Base-by-base conservation (phyloP, 2,888 invertebrate genomes). In the Macrophya alboannulata region DNA sequence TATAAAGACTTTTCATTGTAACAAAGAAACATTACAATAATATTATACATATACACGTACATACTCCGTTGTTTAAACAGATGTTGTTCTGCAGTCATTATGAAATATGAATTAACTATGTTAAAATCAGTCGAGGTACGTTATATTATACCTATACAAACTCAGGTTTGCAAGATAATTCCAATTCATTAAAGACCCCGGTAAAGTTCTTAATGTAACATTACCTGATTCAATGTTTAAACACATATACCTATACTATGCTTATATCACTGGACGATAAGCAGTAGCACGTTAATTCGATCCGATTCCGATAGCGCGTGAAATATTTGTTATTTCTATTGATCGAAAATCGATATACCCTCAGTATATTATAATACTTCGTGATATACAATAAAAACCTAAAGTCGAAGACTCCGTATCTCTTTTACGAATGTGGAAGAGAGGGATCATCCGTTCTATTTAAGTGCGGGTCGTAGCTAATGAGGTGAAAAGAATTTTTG, bases 191-290 rank as follows among this genome's bases (percentile, higher is more conserved):
- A 62, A 76, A 48, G 40, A 21, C 21, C n/a, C 72, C 40, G 48
- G 4, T 9, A 72, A 31, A 31, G 31, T 31, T 48, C 21, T 76
- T 6, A 17, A 51, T 76, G 74, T 51, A 45, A 51, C 48, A n/a
- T 51, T 76, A 15, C 45, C 76, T 45, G 71, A 0, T 72, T 72
- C n/a, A n/a, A 48, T 25, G 76, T 48, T 76, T 76, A 48, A 76
- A 43, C 48, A 31, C 31, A 1, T 31, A 31, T 31, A n/a, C n/a
- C n/a, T n/a, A n/a, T n/a, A n/a, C n/a, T 21, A 45, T 76, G 15
- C 55, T n/a, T 79, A 74, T 74, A 79, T 79, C 79, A 59, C n/a
- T 55, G 9, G 37, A 1, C 55, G 79, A 79, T 79, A 79, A 79
- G 59, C 51, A 17, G 40, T 55, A 55, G 55, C 40, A 31, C 59